phyloP scores from a whole-genome alignment of 2,888 invertebrate species.

The Tryphoninae sp. region DNA sequence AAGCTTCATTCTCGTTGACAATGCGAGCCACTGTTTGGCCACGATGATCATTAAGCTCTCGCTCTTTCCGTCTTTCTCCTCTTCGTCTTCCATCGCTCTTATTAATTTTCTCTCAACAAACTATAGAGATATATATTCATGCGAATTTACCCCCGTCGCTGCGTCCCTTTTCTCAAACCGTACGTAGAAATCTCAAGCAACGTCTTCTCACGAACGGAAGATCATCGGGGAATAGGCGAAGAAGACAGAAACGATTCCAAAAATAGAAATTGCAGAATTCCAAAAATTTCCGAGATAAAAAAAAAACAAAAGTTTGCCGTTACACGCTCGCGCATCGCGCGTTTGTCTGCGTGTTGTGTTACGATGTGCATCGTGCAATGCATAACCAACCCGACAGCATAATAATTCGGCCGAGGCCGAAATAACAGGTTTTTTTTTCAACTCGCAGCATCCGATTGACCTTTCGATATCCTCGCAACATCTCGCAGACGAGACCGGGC shows the following conservation, averaged over 20 bases:
- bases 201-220: slow-evolving; percentile 24
- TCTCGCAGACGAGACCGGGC: slow-evolving; percentile 16
- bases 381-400: slow-evolving; percentile 38
- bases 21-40: slow-evolving; percentile 68
- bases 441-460: slow-evolving; percentile 51
- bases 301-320: slow-evolving; percentile 24
- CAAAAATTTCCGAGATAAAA: slow-evolving; percentile 44
- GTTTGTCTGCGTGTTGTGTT: neutral
- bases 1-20: slow-evolving; percentile 60
- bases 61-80: slow-evolving; percentile 15
- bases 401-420: slow-evolving; percentile 45
- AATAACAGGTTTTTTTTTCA: slow-evolving; percentile 44
- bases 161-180: slow-evolving; percentile 10
- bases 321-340: neutral
- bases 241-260: slow-evolving; percentile 50
- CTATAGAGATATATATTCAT: slow-evolving; percentile 38
- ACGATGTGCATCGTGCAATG: slow-evolving; percentile 45
- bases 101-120: slow-evolving; percentile 52
- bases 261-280: slow-evolving; percentile 63
- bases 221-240: neutral
- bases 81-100: slow-evolving; percentile 45
- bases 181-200: slow-evolving; percentile 19
- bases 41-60: slow-evolving; percentile 54
- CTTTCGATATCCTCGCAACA: slow-evolving; percentile 44
- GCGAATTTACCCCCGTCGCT: slow-evolving; percentile 37